Conservation (phyloP, 2,888 invertebrate species). For the Allolobophora icterica region DNA sequence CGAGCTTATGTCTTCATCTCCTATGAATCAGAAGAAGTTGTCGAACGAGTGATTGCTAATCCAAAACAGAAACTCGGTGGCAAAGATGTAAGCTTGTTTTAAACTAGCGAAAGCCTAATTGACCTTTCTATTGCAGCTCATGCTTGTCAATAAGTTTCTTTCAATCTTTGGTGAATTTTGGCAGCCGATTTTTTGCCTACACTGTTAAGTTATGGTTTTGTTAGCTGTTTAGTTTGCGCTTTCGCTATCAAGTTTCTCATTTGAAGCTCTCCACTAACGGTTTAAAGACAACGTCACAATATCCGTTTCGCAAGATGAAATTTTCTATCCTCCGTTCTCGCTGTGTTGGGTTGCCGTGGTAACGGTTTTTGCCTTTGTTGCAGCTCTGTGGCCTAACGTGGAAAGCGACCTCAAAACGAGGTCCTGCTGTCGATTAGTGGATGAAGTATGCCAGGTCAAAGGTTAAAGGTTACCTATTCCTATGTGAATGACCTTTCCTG, state of each 20-base stretch:
- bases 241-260: slow-evolving; percentile 17
- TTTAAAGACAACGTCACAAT: slow-evolving; percentile 4
- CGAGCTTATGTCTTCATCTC: slow-evolving; percentile 97
- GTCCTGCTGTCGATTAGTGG: slow-evolving; percentile 24
- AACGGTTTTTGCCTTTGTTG: slow-evolving; percentile 29
- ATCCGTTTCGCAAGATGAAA: background rate
- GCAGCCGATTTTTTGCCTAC: background rate
- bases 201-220: background rate
- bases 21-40: slow-evolving; percentile 91
- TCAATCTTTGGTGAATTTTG: background rate
- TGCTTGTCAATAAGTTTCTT: background rate
- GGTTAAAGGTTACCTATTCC: slow-evolving; percentile 30
- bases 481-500: slow-evolving; percentile 30
- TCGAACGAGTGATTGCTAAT: slow-evolving; percentile 79
- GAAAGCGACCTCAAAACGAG: slow-evolving; percentile 29
- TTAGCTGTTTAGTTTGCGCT: background rate
- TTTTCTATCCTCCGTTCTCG: slow-evolving; percentile 2
- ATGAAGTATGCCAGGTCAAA: slow-evolving; percentile 28
- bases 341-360: slow-evolving; percentile 19
- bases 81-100: slow-evolving; percentile 80
- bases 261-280: background rate
- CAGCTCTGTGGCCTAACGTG: slow-evolving; percentile 26
- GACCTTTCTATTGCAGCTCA: background rate
- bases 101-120: background rate
- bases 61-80: slow-evolving; percentile 91